Evolutionary conservation across 1,140 invertebrate genomes (phyloP), one percentile per base, ranked within the genome.

Genomic region (Bombus breviceps): DNA sequence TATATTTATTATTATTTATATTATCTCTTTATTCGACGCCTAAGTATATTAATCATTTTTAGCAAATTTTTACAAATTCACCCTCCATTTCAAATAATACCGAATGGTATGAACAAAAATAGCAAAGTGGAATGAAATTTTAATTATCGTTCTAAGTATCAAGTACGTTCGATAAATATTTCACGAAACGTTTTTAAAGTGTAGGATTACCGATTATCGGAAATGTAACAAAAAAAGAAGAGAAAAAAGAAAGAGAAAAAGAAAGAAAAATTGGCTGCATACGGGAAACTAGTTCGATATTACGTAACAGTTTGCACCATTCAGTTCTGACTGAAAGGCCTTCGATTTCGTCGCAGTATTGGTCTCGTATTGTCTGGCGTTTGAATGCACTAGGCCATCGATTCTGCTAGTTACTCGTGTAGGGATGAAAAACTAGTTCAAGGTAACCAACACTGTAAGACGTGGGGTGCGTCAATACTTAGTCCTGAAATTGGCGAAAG

Each of bases 351-450:
- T 43, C 8, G 76, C 53, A 53, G 28, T 72, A 37, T 41, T 73
- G 76, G 76, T 32, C 68, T 57, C 32, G 59, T 43, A 39, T 77
- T 64, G 81, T n/a, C 73, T 39, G 10, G 6, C 57, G 13, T 72
- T 80, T 69, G 37, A 80, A 64, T 73, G 39, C n/a, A 37, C 75
- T 28, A 28, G 76, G 53, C 12, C 78, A 85, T 85, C 76, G 83
- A 85, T 85, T 83, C 53, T 25, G 53, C 39, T 69, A 53, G 68
- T 64, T 15, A 41, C 10, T 32, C 53, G 68, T 37, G 83, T 25
- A 47, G 53, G 47, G 57, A 53, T 25, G 80, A 73, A 81, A 80
- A 81, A 85, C 68, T 85, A 57, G 83, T 85, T 85, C 83, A 85
- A 80, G 83, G 83, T 85, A 64, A 32, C 83, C 28, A n/a, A n/a